Percentiles rank a stretch among this genome's conserved stretches.
phyloP scores from a whole-genome alignment of 2,113 vertebrate genomes.

The Rhynchomys soricoides region DNA sequence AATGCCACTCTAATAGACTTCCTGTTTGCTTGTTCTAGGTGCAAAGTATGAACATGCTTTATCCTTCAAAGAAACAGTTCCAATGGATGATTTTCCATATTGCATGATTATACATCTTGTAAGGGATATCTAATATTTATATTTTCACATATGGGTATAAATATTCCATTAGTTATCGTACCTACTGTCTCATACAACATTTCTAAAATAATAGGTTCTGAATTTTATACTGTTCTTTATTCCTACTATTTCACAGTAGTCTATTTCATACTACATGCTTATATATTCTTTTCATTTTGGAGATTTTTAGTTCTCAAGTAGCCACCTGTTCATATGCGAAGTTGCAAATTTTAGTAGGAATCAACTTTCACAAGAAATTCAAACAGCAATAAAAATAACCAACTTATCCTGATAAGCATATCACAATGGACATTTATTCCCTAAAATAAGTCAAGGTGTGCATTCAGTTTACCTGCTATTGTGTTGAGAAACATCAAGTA shows the following conservation, averaged over 20 bases:
- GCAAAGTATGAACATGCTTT: not conserved
- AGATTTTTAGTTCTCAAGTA: conserved; percentile 42
- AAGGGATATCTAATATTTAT: not conserved
- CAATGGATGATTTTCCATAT: not conserved
- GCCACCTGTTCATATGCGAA: not conserved
- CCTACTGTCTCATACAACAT: conserved; percentile 25
- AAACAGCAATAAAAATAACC: conserved; percentile 22
- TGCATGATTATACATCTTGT: not conserved
- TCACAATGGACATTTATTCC: not conserved
- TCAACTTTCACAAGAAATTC: not conserved
- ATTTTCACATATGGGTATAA: not conserved
- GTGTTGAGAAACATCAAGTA: conserved; percentile 98
- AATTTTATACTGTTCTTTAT: not conserved
- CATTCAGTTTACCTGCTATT: conserved; percentile 90
- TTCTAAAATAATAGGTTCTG: conserved; percentile 20
- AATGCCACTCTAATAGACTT: not conserved
- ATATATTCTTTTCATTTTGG: conserved; percentile 24
- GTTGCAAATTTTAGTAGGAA: not conserved
- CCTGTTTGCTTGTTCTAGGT: not conserved
- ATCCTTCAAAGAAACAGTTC: not conserved
- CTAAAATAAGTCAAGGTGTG: not conserved
- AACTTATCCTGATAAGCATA: not conserved
- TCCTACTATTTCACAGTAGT: not conserved
- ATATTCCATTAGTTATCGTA: not conserved
- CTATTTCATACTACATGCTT: not conserved